These are phyloP conservation scores for Nymphalis polychloros DNA, from an alignment of 2,888 invertebrate genomes.

Conservation along the genomic window DNA sequence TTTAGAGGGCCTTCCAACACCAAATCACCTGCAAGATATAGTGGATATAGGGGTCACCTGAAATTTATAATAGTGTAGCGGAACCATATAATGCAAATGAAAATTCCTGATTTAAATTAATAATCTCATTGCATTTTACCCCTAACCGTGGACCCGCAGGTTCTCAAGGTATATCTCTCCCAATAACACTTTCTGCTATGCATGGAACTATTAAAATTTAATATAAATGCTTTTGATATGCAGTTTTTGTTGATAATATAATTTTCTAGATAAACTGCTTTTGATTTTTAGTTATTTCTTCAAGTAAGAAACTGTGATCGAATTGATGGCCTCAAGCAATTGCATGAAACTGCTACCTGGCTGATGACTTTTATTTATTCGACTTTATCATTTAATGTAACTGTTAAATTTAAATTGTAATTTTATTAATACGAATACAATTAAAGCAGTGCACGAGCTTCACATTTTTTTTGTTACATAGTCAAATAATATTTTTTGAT, in stretches of 20 bases:
- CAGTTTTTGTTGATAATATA: slow-evolving; percentile 35
- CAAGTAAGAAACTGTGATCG: slow-evolving; percentile 2
- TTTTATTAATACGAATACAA: slow-evolving; percentile 12
- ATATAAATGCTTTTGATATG: slow-evolving; percentile 47
- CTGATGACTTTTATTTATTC: slow-evolving; percentile 19
- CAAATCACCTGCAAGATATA: slow-evolving; percentile 49
- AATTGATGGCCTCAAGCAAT: slow-evolving; percentile 29
- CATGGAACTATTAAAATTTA: slow-evolving; percentile 57
- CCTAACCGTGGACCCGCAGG: slow-evolving; percentile 81
- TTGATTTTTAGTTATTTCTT: slow-evolving; percentile 23
- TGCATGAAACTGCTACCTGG: slow-evolving; percentile 36
- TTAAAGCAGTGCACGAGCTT: slow-evolving; percentile 33
- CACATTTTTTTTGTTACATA: slow-evolving; percentile 24
- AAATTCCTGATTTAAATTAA: slow-evolving; percentile 76
- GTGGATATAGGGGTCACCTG: slow-evolving; percentile 72
- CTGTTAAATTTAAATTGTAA: slow-evolving; percentile 10
- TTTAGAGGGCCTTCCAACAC: slow-evolving; percentile 59
- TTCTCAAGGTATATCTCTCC: slow-evolving; percentile 83
- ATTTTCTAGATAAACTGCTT: slow-evolving; percentile 21
- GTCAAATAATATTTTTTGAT: slow-evolving; percentile 22
- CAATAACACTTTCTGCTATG: slow-evolving; percentile 77
- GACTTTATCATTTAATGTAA: slow-evolving; percentile 8
- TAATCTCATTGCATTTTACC: slow-evolving; percentile 78
- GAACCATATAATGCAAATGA: slow-evolving; percentile 57
- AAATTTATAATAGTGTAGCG: slow-evolving; percentile 57